Conservation (phyloP, 2,888 invertebrate genomes). For the Elegia similella region DNA sequence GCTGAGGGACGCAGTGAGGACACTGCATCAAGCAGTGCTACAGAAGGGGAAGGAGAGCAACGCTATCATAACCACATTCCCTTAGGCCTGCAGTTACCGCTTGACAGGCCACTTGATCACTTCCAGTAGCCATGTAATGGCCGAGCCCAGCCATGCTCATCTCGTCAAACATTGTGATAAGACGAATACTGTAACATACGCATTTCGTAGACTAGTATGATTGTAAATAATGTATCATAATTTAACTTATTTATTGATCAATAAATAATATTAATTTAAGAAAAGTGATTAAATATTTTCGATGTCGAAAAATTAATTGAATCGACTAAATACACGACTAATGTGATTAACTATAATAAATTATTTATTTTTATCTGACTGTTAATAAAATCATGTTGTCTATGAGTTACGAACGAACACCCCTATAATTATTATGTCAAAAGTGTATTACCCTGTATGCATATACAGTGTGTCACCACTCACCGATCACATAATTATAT, state of each 20-base stretch:
- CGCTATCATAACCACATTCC: constrained; percentile 72
- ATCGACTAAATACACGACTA: neutral
- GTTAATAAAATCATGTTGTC: neutral
- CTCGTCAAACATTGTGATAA: constrained; percentile 27
- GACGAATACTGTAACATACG: constrained; percentile 25
- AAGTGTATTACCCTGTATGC: no score
- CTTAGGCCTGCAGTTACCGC: constrained; percentile 66
- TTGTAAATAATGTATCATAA: constrained; percentile 27
- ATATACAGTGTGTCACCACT: no score
- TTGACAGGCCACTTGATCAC: constrained; percentile 69
- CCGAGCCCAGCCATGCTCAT: constrained; percentile 12
- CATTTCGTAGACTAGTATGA: constrained; percentile 1
- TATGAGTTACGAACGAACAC: no score
- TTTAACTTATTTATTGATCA: constrained; percentile 47
- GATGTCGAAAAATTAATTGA: neutral
- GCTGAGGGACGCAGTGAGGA: constrained; percentile 63
- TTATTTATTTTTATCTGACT: neutral
- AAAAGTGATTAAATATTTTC: no score
- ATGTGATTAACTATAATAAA: neutral
- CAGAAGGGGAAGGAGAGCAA: constrained; percentile 36
- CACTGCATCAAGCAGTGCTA: constrained; percentile 34
- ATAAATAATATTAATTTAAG: constrained; percentile 33
- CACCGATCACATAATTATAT: no score
- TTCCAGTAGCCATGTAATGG: constrained; percentile 49
- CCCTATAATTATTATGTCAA: no score